Base-by-base conservation (phyloP, 35 echinoderm and acorn worm genomes). In the Acanthaster planci region DNA sequence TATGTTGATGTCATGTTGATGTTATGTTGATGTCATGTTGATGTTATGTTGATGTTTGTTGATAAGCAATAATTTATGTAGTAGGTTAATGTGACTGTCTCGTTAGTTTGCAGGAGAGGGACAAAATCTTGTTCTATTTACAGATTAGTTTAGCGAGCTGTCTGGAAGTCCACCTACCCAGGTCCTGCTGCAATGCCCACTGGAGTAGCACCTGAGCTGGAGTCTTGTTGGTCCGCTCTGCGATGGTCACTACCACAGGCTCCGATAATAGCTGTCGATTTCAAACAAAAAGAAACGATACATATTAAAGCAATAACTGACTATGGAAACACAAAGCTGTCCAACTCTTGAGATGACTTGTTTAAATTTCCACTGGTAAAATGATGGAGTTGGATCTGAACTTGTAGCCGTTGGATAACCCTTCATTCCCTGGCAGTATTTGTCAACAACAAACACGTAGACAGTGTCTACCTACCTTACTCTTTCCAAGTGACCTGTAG, bases 141-240 rank as follows among this genome's bases (percentile, higher is more conserved):
- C n/a, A n/a, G n/a, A n/a, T n/a, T n/a, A n/a, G n/a, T n/a, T n/a
- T n/a, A n/a, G n/a, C n/a, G n/a, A n/a, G n/a, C n/a, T n/a, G n/a
- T n/a, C n/a, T n/a, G n/a, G n/a, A 4, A 47, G 42, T 47, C 42
- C 29, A 23, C 78, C 21, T 82, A 92, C 90, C 90, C 38, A 92
- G 82, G 21, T 47, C 60, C 81, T 92, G 85, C 51, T 92, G 90
- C 23, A 92, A 21, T 0, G 84, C 90, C 84, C 84, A 92, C 60
- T 82, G 87, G 44, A 92, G 85, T 32, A 88, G 32, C 5, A 92
- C 90, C 57, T 92, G 90, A 38, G 78, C 30, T 51, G 79, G 84
- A 42, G 60, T 92, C n/a, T 37, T 78, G n/a, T 38, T 15, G 22
- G 55, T 36, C 18, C 44, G 82, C 35, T 92, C 52, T 72, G 90